These are phyloP conservation scores for Netelia fuscicornis DNA, from an alignment of 2,888 invertebrate species.

Conservation along the genomic window DNA sequence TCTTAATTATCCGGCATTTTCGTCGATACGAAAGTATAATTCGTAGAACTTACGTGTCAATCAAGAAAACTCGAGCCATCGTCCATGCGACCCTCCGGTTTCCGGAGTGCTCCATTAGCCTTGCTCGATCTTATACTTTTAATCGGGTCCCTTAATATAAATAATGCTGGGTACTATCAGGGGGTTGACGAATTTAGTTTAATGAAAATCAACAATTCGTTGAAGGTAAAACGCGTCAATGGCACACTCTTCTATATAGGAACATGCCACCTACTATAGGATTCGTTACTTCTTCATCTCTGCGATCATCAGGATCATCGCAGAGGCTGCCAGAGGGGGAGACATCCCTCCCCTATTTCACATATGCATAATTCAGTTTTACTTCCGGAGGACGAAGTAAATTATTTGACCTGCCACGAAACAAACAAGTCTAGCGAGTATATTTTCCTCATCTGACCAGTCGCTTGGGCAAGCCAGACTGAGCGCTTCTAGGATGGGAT, in stretches of 20 bases:
- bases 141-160: constrained; percentile 8
- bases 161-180: no score
- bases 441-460: constrained; percentile 27
- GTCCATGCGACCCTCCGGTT: constrained; percentile 46
- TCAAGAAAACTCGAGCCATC: constrained; percentile 56
- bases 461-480: constrained; percentile 33
- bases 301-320: constrained; percentile 35
- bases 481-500: constrained; percentile 80
- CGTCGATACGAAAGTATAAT: no score
- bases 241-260: constrained; percentile 35
- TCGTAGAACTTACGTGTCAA: background rate
- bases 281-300: constrained; percentile 10
- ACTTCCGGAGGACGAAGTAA: constrained; percentile 71
- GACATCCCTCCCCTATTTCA: constrained; percentile 15
- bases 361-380: constrained; percentile 18
- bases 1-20: no score
- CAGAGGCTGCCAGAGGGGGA: constrained; percentile 14
- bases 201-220: constrained; percentile 52
- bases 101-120: constrained; percentile 29
- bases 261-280: constrained; percentile 19
- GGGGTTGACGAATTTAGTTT: background rate
- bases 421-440: constrained; percentile 63
- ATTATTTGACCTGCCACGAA: constrained; percentile 78
- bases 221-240: background rate
- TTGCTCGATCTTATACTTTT: background rate